Conservation (phyloP, 2,888 invertebrate species). For the Drosophila gaucha region DNA sequence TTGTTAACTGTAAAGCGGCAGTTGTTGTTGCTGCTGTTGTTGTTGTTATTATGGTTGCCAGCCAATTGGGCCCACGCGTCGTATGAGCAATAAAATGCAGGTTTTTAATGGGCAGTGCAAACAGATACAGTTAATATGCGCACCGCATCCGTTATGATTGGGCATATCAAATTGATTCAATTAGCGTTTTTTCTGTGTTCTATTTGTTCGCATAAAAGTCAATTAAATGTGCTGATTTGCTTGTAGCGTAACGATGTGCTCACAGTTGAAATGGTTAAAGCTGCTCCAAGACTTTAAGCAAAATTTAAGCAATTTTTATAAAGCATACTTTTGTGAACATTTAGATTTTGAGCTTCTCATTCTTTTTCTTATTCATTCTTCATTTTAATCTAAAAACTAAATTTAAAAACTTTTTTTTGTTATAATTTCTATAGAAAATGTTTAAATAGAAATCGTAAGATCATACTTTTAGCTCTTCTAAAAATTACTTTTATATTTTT, state of each 20-base stretch:
- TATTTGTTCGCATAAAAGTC: neutral
- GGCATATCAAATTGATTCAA: constrained; percentile 24
- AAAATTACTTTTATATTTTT: too few relatives aligned
- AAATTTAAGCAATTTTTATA: too few relatives aligned
- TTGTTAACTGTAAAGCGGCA: constrained; percentile 56
- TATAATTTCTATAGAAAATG: too few relatives aligned
- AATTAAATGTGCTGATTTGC: neutral
- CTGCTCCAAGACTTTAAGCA: too few relatives aligned
- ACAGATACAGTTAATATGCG: constrained; percentile 46
- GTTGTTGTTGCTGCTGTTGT: constrained; percentile 6
- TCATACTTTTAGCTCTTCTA: too few relatives aligned
- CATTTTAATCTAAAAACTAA: too few relatives aligned
- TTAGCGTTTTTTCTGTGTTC: neutral
- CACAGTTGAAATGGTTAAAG: neutral
- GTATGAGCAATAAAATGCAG: constrained; percentile 64
- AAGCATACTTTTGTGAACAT: too few relatives aligned
- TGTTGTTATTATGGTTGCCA: constrained; percentile 19
- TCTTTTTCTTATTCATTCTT: too few relatives aligned
- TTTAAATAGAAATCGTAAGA: too few relatives aligned
- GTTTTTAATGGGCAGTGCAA: constrained; percentile 41
- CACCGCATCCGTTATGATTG: constrained; percentile 9
- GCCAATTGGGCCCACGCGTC: constrained; percentile 52
- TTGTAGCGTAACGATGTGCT: neutral
- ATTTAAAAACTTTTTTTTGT: too few relatives aligned
- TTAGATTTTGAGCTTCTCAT: too few relatives aligned